Base-by-base conservation (phyloP, 2,888 invertebrate genomes). In the Dryadula phaetusa region DNA sequence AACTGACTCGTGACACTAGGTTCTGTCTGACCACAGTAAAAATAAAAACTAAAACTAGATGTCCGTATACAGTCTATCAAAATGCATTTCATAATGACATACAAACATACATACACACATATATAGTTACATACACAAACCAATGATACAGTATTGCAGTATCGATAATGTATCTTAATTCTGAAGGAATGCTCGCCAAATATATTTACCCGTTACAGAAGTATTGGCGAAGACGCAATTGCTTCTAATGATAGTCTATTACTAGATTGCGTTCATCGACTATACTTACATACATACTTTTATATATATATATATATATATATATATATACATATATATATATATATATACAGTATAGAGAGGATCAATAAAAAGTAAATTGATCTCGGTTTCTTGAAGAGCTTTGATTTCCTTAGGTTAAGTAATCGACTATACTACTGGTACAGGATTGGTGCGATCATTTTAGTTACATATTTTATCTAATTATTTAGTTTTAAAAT, bases 161-260 rank as follows among this genome's bases (percentile, higher is more conserved):
- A 77, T 70, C 68, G 73, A 72, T 78, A 81, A 80, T 83, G 79
- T 75, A 82, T 80, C 77, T 81, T 79, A 80, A 84, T 8, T 7
- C 32, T 32, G 32, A 32, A 32, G 32, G 80, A 80, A 80, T 79
- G 72, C 75, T 64, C 54, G 67, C 70, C 58, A 65, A 67, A 60
- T 60, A 62, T 46, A 16, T 70, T 70, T 67, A 67, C 49, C 47
- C 52, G 60, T 34, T 61, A 53, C 28, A 52, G 28, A 12, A 40
- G 20, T 64, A 58, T 64, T 34, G 46, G 47, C 42, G 56, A 34
- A 46, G 46, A 46, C 46, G 25, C 46, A 37, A 60, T 60, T 60
- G 42, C 60, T 44, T 60, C 42, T 60, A 60, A 44, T 60, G 44
- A 60, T 28, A 25, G 60, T 60, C 60, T 40, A 60, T 60, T 60